Evolutionary conservation across 2,113 vertebrate species (phyloP).

Genomic region (Psittacus erithacus): DNA sequence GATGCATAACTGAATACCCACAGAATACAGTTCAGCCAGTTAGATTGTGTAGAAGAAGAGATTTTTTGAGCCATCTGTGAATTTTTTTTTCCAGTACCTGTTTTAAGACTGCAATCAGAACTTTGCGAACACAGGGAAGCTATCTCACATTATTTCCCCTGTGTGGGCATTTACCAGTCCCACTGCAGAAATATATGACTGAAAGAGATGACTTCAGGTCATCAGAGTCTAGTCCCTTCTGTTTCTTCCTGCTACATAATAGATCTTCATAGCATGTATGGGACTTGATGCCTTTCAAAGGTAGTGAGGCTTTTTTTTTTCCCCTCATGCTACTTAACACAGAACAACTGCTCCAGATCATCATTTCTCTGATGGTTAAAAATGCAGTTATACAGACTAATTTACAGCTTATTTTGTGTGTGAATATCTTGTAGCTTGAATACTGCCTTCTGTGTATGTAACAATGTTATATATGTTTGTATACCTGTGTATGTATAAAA

Average conservation of each 20-base stretch:
- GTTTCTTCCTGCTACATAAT: neutral
- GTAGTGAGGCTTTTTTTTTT: neutral
- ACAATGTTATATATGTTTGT: neutral
- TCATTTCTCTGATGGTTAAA: neutral
- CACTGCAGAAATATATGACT: neutral
- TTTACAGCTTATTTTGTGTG: neutral
- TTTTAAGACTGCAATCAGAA: neutral
- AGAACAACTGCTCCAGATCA: neutral
- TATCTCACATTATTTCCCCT: neutral
- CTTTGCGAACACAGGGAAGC: neutral
- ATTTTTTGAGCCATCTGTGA: neutral
- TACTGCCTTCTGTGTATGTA: neutral
- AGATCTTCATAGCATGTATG: neutral
- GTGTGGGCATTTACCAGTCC: neutral
- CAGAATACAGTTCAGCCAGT: neutral
- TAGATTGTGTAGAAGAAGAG: neutral
- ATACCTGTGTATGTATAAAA: neutral
- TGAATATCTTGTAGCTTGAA: neutral
- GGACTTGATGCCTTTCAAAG: neutral
- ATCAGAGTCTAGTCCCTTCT: neutral
- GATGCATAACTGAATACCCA: neutral
- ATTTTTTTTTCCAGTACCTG: neutral
- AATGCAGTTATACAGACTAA: neutral
- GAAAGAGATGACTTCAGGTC: neutral
- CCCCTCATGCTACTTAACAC: neutral